Percentiles rank a stretch among this genome's conserved stretches.
phyloP scores from a whole-genome alignment of 2,113 vertebrate species.

The Entosphenus tridentatus region DNA sequence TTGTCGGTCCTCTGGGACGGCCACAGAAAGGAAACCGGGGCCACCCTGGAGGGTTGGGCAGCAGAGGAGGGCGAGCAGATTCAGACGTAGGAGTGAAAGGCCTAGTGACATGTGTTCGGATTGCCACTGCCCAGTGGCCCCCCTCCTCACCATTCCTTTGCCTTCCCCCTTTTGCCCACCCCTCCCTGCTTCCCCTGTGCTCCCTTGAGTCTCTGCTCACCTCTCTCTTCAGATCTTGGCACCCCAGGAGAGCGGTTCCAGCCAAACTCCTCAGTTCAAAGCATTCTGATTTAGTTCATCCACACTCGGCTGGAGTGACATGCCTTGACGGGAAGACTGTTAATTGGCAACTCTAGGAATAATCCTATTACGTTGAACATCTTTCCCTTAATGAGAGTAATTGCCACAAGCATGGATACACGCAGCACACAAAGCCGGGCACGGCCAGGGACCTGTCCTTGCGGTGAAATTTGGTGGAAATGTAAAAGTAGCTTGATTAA shows the following conservation, averaged over 20 bases:
- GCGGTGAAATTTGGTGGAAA: background rate
- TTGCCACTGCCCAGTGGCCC: background rate
- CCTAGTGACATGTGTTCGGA: conserved; percentile 1
- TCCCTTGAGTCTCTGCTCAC: background rate
- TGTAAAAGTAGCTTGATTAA: conserved; percentile 6
- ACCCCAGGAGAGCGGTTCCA: conserved; percentile 1
- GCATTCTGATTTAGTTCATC: background rate
- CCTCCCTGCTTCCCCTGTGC: background rate
- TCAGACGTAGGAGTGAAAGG: conserved; percentile 2
- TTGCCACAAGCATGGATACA: conserved; percentile 5
- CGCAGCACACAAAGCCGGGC: background rate
- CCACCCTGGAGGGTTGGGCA: background rate
- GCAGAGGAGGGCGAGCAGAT: background rate
- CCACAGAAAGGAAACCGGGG: conserved; percentile 2
- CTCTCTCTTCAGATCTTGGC: conserved; percentile 1
- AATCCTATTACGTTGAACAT: conserved; percentile 6
- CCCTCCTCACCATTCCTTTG: background rate
- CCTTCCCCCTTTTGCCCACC: background rate
- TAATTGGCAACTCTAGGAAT: conserved; percentile 5
- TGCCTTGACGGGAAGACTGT: conserved; percentile 2
- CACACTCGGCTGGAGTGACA: conserved; percentile 5
- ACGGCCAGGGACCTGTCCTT: conserved; percentile 3
- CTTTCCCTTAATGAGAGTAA: conserved; percentile 7
- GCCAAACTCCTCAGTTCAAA: conserved; percentile 5
- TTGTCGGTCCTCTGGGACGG: background rate